Base-by-base conservation (phyloP, 2,113 vertebrate species). In the Nothoprocta perdicaria region DNA sequence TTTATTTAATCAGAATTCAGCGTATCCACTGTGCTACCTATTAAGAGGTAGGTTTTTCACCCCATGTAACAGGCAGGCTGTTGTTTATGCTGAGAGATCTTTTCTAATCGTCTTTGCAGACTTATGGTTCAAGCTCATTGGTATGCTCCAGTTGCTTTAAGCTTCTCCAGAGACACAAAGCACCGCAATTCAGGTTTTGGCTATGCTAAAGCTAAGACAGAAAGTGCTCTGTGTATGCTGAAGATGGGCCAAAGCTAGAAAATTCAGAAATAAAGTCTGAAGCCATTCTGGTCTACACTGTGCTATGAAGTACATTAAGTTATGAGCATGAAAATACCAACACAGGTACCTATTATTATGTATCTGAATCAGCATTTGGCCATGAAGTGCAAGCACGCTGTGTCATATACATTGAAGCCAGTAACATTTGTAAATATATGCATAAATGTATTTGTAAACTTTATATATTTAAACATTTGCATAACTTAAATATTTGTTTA, bases 111-210 rank as follows among this genome's bases (percentile, higher is more conserved):
- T 43, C 61, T 71, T 53, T 91, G 68, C 68, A 75, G 58, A 80
- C 57, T 58, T 26, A 61, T 46, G 67, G 21, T 50, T 38, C 67
- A 40, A 76, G 43, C 75, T 86, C 68, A 77, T n/a, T 80, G 79
- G 46, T 57, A 86, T 80, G 68, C 79, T 80, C 22, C 84, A 87
- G 55, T 27, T 65, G 24, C 55, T 41, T 46, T 77, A 40, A 81
- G 60, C 72, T 67, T 45, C 81, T 77, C 55, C 75, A 89, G 52
- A 35, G 45, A 63, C 60, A 94, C 31, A 92, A 71, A 94, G 45
- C 14, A 53, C 38, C 77, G 46, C 12, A 45, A 53, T 55, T 84
- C 77, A 40, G 24, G 23, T 79, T 94, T 81, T 86, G 86, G 38
- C 27, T n/a, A 18, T 60, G 45, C 27, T 50, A 9, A 16, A 73